phyloP scores from a whole-genome alignment of 2,888 invertebrate species.

The Rhingia campestris region DNA sequence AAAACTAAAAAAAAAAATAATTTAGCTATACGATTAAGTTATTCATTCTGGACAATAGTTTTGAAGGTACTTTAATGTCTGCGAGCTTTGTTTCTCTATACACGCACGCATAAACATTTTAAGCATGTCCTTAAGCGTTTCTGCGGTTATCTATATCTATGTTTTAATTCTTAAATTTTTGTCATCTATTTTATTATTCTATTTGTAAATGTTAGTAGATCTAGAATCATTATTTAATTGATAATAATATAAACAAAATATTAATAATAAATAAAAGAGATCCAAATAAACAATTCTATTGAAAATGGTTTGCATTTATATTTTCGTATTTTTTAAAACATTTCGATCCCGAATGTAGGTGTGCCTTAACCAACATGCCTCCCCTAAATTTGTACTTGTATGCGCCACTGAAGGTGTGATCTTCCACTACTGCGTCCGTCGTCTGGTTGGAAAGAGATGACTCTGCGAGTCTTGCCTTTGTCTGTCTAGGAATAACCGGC shows the following conservation, averaged over 20 bases:
- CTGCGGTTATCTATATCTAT: neutral
- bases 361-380: too few relatives aligned
- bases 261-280: slow-evolving; percentile 17
- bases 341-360: too few relatives aligned
- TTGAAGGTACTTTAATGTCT: slow-evolving; percentile 39
- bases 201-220: slow-evolving; percentile 41
- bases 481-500: too few relatives aligned
- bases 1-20: slow-evolving; percentile 8
- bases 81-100: slow-evolving; percentile 17
- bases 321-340: too few relatives aligned
- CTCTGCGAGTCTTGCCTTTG: too few relatives aligned
- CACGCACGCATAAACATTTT: neutral
- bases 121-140: slow-evolving; percentile 12
- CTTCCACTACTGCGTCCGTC: too few relatives aligned
- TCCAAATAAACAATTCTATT: slow-evolving; percentile 52
- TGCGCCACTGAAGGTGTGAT: too few relatives aligned
- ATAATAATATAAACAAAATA: slow-evolving; percentile 17
- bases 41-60: slow-evolving; percentile 27
- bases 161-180: slow-evolving; percentile 6
- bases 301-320: neutral
- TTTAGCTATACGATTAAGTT: slow-evolving; percentile 14
- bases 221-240: slow-evolving; percentile 50
- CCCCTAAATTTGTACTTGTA: too few relatives aligned
- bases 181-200: slow-evolving; percentile 20
- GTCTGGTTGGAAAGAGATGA: too few relatives aligned